Evolutionary conservation across 2,888 invertebrate genomes (phyloP).

Genomic region (Drosophila prostipennis): DNA sequence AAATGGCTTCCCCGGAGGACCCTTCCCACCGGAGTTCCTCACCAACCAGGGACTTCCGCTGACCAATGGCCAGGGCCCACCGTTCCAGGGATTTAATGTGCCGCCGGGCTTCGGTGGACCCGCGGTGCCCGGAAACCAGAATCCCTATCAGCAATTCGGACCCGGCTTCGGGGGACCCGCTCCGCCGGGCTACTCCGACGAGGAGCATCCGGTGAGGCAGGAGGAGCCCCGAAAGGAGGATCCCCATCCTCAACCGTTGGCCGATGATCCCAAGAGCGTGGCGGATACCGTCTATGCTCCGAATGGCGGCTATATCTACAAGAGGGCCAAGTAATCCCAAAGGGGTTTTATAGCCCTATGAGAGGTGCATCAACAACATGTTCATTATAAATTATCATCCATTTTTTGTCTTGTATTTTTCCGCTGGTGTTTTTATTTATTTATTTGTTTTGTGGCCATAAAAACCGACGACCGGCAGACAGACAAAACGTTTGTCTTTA

Average conservation of each 20-base stretch:
- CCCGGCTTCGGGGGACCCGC: conserved; percentile 64
- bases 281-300: conserved; percentile 62
- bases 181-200: conserved; percentile 46
- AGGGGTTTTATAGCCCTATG: conserved; percentile 31
- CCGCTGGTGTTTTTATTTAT: conserved; percentile 19
- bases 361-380: conserved; percentile 3
- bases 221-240: too few relatives aligned
- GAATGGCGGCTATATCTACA: conserved; percentile 73
- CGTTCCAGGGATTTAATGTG: conserved; percentile 52
- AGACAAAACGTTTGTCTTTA: conserved; percentile 49
- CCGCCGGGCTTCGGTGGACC: conserved; percentile 48
- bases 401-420: conserved; percentile 21
- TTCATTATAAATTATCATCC: conserved; percentile 64
- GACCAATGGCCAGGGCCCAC: conserved; percentile 28
- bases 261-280: conserved; percentile 38
- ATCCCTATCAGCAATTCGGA: conserved; percentile 56
- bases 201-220: too few relatives aligned
- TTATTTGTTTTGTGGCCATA: conserved; percentile 43
- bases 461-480: conserved; percentile 8
- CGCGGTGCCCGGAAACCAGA: conserved; percentile 19
- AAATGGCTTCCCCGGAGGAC: conserved; percentile 9
- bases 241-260: not conserved
- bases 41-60: conserved; percentile 42
- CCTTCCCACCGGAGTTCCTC: conserved; percentile 6
- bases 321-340: conserved; percentile 46